Percentiles rank a stretch among this genome's conserved stretches.
phyloP scores from a whole-genome alignment of 37 sponge, comb jelly and placozoan species.

The Cliona cf. orientalis region DNA sequence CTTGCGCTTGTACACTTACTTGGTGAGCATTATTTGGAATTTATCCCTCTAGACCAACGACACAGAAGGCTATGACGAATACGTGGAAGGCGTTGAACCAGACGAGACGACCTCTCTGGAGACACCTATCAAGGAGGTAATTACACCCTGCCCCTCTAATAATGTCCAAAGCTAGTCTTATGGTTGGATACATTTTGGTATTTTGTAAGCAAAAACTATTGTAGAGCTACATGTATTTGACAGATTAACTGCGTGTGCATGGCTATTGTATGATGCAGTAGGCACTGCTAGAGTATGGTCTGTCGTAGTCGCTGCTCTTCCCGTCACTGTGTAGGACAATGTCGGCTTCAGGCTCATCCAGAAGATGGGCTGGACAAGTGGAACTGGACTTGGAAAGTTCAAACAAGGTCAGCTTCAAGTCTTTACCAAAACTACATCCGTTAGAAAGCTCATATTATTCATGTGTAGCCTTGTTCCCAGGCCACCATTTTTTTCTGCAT shows the following conservation, averaged over 20 bases:
- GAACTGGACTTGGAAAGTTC: slow-evolving; percentile 77
- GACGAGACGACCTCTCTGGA: slow-evolving; percentile 66
- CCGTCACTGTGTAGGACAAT: slow-evolving; percentile 68
- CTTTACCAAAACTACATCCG: too few species aligned
- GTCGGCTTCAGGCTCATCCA: slow-evolving; percentile 79
- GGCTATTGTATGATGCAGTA: too few species aligned
- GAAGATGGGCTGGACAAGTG: slow-evolving; percentile 82
- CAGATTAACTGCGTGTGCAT: too few species aligned
- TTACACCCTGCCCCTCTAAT: neutral
- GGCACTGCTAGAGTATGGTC: too few species aligned
- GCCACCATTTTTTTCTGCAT: too few species aligned
- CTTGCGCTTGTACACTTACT: neutral
- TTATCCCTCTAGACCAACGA: slow-evolving; percentile 9
- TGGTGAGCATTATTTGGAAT: neutral
- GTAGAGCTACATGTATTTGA: too few species aligned
- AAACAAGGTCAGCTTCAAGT: slow-evolving; percentile 58
- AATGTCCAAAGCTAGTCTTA: neutral
- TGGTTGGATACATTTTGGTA: neutral
- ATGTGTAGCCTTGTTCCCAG: neutral
- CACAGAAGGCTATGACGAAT: slow-evolving; percentile 70
- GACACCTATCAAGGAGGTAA: slow-evolving; percentile 66
- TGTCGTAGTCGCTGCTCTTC: slow-evolving; percentile 34
- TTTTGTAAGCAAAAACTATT: neutral
- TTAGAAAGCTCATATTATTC: neutral
- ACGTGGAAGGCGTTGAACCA: slow-evolving; percentile 73